Evolutionary conservation across 2,888 invertebrate species (phyloP), one percentile per base, ranked within the genome.

Genomic region (Eupeodes luniger): DNA sequence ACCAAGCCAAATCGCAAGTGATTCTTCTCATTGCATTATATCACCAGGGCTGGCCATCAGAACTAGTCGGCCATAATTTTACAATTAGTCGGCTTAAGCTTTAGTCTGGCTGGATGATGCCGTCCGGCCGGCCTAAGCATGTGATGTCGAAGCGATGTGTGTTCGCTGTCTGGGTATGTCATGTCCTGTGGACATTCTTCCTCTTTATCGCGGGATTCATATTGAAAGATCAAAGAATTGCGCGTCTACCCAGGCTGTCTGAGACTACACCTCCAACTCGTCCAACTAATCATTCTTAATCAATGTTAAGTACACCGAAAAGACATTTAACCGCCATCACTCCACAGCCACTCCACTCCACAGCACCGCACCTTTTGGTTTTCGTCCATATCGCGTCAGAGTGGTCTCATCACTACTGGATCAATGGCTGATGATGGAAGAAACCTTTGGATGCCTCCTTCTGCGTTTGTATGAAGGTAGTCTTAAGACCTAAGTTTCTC

Each of bases 281-380:
- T 69, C 75, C 85, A 77, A 85, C 85, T 85, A 88, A 88, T 88
- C 88, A 81, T 81, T 85, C 81, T 81, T 70, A 81, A 85, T 81
- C 85, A 88, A 81, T 59, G 72, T 85, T 84, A 77, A 88, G 81
- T 85, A 85, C 84, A 75, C 69, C 36, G 67, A 77, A 81, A 74
- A 88, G 81, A 72, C 88, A 77, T 82, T 77, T 78, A 55, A 62
- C 61, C 49, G 10, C 36, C 67, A 19, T 55, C 57, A 5, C 40
- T 11, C 62, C 62, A 10, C 44, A 11, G 0, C 19, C 57, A 14
- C n/a, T n/a, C 12, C 19, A 27, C 64, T 14, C 7, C 16, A 4
- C 19, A 1, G 16, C 19, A 27, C 64, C 27, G 12, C 16, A 4
- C 19, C 27, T 27, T 27, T 27, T 27, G 27, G 27, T 27, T 27